Base-by-base conservation (phyloP, 2,113 vertebrate genomes). In the Calyptomena viridis region DNA sequence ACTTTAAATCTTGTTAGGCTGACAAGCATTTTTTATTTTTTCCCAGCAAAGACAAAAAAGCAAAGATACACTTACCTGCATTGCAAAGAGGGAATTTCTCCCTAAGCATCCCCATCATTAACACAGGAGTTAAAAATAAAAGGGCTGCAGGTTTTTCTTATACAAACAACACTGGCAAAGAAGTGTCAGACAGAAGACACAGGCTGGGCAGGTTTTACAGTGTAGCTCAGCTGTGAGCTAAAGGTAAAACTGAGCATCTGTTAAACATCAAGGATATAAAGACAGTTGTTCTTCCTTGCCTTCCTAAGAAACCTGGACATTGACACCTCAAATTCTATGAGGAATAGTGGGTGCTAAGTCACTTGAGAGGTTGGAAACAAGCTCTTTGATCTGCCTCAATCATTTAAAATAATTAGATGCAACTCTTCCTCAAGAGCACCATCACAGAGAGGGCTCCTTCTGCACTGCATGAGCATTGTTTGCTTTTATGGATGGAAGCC, bases 111-210 rank as follows among this genome's bases (percentile, higher is more conserved):
- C 33, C 60, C 44, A 67, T 49, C 63, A 75, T 90, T 92, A 94
- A 93, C 73, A 72, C 28, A 39, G 15, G 49, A 91, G 69, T 71
- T 86, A 87, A 80, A 91, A 96, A 78, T n/a, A 74, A 93, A 83
- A 86, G 33, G 68, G 44, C 47, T 55, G 44, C 44, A 78, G 68
- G 44, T 84, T 86, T 90, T 87, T 60, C 8, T 6, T 60, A 37
- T 60, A 37, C 14, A 53, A 92, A 75, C 62, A 64, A 24, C 74
- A 68, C 59, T 31, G 59, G n/a, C 50, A 86, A 39, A 4, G 18
- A 71, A 81, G 49, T 6, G 20, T 64, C 62, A 86, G 69, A 72
- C 30, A 42, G 67, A 72, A 60, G 25, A 76, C 30, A 25, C 49
- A 79, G 84, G 31, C 69, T 69, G 37, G 63, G 77, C 52, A 77